Conservation (phyloP, 2,113 vertebrate species). For the Okapia johnstoni region DNA sequence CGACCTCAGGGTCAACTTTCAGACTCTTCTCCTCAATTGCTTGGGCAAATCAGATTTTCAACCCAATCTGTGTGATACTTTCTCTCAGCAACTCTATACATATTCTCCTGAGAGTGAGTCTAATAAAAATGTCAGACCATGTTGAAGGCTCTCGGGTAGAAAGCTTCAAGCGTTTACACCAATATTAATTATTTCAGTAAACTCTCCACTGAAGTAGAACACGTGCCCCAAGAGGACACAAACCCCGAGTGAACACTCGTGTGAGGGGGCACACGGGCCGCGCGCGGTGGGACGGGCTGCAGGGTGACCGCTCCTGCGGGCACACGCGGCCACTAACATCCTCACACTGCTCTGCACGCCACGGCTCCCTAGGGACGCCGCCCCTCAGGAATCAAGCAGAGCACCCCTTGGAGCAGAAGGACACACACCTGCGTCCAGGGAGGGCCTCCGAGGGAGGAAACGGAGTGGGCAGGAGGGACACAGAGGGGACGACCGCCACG, state of each 20-base stretch:
- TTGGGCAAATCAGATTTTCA: background rate
- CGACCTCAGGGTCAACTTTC: background rate
- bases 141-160: background rate
- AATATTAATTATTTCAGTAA: background rate
- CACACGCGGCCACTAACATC: rapidly evolving
- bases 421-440: background rate
- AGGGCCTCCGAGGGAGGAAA: background rate
- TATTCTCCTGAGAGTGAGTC: background rate
- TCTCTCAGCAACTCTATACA: background rate
- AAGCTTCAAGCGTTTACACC: background rate
- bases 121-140: background rate
- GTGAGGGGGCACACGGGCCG: background rate
- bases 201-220: background rate
- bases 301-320: rapidly evolving
- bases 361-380: background rate
- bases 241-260: rapidly evolving
- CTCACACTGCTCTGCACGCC: rapidly evolving
- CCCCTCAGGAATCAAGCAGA: background rate
- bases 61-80: background rate
- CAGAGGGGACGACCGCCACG: background rate
- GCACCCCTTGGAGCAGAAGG: background rate
- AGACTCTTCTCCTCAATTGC: background rate
- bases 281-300: rapidly evolving
- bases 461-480: background rate
- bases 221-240: background rate